Base-by-base conservation (phyloP, 1,140 invertebrate genomes). In the Drosophila insularis region DNA sequence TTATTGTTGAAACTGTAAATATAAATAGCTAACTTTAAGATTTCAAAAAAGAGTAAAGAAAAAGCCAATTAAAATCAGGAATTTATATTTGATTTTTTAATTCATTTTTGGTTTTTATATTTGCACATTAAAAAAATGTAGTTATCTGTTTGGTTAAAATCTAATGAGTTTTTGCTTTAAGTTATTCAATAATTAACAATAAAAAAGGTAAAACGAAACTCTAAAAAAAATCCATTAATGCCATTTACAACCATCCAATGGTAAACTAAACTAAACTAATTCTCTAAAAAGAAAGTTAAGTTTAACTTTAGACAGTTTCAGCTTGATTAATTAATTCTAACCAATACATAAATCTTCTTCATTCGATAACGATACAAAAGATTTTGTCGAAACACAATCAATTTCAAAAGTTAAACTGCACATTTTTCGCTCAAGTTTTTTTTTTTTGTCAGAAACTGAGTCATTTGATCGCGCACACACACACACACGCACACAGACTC, bases 401-500 rank as follows among this genome's bases (percentile, higher is more conserved):
- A 74, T 50, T 50, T 50, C 7, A 50, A 50, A 50, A 11, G 43
- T 50, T 50, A 50, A 50, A 17, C 43, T 50, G 43, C 43, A 74
- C 56, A 60, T 68, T 68, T 68, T 67, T 74, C 46, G 71, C 10
- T 3, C 1, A 1, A 19, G 37, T 37, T 37, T 11, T 37, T 35
- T 74, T 73, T 65, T 67, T 74, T 21, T 17, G 55, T 35, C 55
- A 11, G 39, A 61, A 40, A 27, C 59, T 61, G 59, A 61, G 32
- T 61, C 35, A 61, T 61, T 61, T 61, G 59, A 56, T 65, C 70
- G 64, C 69, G 72, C 82, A 58, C 31, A 58, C 55, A 55, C 50
- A 54, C 13, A 31, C 19, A 53, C 21, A 27, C 53, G n/a, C 81
- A 76, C 81, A 87, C 75, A 84, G 17, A 50, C 43, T 50, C 0